Percentiles rank a stretch among this genome's conserved stretches.
These are phyloP conservation scores for Procambarus virginalis DNA, from an alignment of 1,140 invertebrate species.

Conservation along the genomic window DNA sequence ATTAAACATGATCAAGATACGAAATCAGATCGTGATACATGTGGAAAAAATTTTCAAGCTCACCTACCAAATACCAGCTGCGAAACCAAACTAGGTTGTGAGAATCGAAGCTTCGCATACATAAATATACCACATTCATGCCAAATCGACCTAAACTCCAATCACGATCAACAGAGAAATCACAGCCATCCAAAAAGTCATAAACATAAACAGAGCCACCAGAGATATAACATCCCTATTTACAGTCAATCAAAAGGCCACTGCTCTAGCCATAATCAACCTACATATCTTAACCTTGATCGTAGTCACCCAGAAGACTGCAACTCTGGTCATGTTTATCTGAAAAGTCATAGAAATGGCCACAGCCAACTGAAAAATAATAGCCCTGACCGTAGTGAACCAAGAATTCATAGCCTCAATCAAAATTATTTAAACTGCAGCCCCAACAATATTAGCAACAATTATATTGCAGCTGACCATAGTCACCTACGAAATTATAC, in stretches of 20 bases:
- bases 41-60: not conserved
- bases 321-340: not conserved
- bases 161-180: not conserved
- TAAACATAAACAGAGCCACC: not conserved
- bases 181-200: not conserved
- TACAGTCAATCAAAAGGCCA: not conserved
- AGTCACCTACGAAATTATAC: not conserved
- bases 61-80: not conserved
- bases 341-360: not conserved
- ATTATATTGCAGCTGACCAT: not conserved
- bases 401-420: not conserved
- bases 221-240: not conserved
- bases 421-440: not conserved
- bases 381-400: not conserved
- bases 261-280: not conserved
- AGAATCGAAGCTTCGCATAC: not conserved
- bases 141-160: not conserved
- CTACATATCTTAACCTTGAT: not conserved
- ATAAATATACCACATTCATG: not conserved
- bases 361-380: no score
- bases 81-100: not conserved
- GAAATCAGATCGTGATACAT: not conserved
- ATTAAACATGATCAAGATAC: not conserved
- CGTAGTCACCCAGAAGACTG: not conserved
- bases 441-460: not conserved